A percentile compares a stretch with the other conserved stretches of the same genome.
phyloP scores from a whole-genome alignment of 2,113 vertebrate species.

The Dendropsophus ebraccatus region DNA sequence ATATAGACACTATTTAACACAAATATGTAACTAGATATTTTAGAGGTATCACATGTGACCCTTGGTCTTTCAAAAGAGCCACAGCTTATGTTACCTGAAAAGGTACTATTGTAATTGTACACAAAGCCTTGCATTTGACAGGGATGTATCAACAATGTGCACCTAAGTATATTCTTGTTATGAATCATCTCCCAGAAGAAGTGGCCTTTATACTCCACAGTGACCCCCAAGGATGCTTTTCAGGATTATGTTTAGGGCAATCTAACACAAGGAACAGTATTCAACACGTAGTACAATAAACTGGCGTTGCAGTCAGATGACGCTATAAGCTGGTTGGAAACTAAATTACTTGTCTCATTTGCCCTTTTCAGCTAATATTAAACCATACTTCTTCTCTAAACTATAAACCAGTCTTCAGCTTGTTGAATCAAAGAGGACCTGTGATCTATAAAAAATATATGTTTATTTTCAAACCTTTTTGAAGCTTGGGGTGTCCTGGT shows the following conservation, averaged over 20 bases:
- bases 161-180: not conserved
- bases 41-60: not conserved
- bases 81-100: not conserved
- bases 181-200: not conserved
- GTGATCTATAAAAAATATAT: no score
- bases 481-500: no score
- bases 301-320: no score
- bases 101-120: not conserved
- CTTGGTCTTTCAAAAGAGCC: not conserved
- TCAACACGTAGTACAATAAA: no score
- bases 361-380: not conserved
- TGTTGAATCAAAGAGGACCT: not conserved
- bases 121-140: not conserved
- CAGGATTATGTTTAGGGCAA: not conserved
- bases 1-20: not conserved
- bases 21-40: constrained; percentile 6
- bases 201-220: not conserved
- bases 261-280: not conserved
- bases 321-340: no score
- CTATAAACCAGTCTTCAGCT: not conserved
- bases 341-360: no score
- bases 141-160: not conserved
- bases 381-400: not conserved
- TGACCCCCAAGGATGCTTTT: not conserved
- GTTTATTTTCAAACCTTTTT: no score